Evolutionary conservation across 2,888 invertebrate species (phyloP).

Genomic region (Oscheius sp.): DNA sequence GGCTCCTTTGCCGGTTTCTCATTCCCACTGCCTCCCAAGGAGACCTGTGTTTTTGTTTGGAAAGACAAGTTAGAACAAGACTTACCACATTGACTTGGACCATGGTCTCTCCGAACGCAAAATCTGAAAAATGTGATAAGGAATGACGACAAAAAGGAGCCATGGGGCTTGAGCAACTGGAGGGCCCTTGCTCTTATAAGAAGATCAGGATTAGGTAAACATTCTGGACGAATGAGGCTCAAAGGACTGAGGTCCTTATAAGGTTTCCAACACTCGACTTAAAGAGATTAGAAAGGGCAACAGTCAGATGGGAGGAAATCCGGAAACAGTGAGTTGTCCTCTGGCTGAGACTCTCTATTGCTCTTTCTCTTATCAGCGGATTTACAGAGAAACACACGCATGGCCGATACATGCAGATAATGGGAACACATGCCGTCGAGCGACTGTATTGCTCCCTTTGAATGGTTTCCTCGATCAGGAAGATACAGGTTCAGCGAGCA

Average conservation of each 20-base stretch:
- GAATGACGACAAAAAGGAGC: slow-evolving; percentile 6
- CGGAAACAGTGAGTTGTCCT: not conserved
- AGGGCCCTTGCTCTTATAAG: not conserved
- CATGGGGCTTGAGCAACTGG: not conserved
- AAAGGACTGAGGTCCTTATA: not conserved
- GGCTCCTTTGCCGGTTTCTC: slow-evolving; percentile 27
- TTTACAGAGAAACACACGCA: too few relatives aligned
- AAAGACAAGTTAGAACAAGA: slow-evolving; percentile 1
- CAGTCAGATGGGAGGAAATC: not conserved
- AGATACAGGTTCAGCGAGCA: too few relatives aligned
- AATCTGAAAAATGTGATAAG: not conserved
- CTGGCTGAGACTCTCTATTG: not conserved
- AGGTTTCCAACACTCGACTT: not conserved
- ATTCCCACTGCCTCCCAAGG: not conserved
- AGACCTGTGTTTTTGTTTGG: slow-evolving; percentile 17
- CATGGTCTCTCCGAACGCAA: not conserved
- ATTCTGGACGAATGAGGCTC: not conserved
- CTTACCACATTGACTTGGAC: slow-evolving; percentile 40
- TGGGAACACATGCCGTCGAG: too few relatives aligned
- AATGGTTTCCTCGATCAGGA: too few relatives aligned
- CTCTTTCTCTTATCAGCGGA: too few relatives aligned
- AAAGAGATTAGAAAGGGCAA: not conserved
- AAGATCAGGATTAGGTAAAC: not conserved
- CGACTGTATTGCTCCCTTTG: too few relatives aligned
- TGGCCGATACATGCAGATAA: too few relatives aligned